Evolutionary conservation across 2,888 invertebrate species (phyloP), one percentile per base, ranked within the genome.

Genomic region (Cantharis lateralis): DNA sequence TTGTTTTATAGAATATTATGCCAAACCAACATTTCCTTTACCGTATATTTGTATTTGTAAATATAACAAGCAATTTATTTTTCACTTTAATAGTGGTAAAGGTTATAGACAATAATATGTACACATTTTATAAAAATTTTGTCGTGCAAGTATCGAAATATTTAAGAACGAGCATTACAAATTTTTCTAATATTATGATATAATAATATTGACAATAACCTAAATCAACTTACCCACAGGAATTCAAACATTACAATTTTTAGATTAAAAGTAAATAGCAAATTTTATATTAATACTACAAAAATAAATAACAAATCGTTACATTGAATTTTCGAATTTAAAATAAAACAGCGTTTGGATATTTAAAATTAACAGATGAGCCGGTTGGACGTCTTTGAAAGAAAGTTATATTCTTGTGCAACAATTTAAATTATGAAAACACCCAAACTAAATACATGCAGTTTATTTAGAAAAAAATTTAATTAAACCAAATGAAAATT

Each of bases 171-270:
- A 32, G 13, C 13, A 32, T 18, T 32, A 32, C 4, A 32, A 32
- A 13, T 28, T 28, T 28, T 28, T 28, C 11, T 28, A 28, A 28
- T 28, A 28, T 28, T 11, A 28, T 69, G 15, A 68, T 32, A 68
- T 69, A n/a, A 69, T 69, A 69, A 69, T 69, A 69, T 69, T 69
- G 69, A 69, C 32, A 32, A 18, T 69, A 16, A 13, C 69, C 32
- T 69, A 69, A 69, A 32, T 32, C 26, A 32, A 69, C 69, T 32
- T 32, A 13, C 32, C 13, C 32, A 13, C 32, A 13, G 32, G 3
- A 32, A 32, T 32, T 11, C 32, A 13, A 32, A 13, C 32, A 13
- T 32, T 32, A 13, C 32, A 32, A 11, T 32, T 32, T 32, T 32
- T 32, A 3, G 13, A 32, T 32, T 32, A 32, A 32, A 32, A 13